phyloP scores from a whole-genome alignment of 2,113 vertebrate genomes.

The Theristicus caerulescens region DNA sequence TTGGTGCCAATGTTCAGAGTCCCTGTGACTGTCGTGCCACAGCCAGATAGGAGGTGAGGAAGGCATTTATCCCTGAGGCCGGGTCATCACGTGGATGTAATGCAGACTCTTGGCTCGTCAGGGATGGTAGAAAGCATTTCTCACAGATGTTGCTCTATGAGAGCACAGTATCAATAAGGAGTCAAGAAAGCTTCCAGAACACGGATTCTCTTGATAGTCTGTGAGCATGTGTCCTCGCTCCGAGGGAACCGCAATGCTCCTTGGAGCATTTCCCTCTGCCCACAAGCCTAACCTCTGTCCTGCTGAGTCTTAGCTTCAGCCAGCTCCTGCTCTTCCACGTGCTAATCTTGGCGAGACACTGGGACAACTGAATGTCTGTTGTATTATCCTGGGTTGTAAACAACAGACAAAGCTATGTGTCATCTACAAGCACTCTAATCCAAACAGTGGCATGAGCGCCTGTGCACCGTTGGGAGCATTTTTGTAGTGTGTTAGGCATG shows the following conservation, averaged over 20 bases:
- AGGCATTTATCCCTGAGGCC: background rate
- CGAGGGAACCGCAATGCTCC: background rate
- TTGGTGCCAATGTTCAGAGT: background rate
- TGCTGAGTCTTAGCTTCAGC: conserved; percentile 11
- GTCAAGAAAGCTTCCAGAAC: background rate
- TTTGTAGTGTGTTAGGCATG: background rate
- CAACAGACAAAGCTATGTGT: conserved; percentile 45
- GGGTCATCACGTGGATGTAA: background rate
- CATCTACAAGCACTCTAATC: conserved; percentile 21
- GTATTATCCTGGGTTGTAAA: conserved; percentile 49
- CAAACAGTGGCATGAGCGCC: conserved; percentile 48
- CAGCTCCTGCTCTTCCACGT: conserved; percentile 62
- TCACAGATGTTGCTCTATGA: background rate
- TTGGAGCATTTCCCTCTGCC: conserved; percentile 20
- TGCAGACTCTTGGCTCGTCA: background rate
- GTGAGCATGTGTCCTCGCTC: background rate
- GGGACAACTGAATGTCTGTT: conserved; percentile 39
- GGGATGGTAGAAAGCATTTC: background rate
- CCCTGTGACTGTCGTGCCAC: background rate
- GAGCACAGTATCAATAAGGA: background rate
- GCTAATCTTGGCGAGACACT: conserved; percentile 57
- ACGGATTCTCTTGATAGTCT: background rate
- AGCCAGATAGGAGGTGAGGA: background rate
- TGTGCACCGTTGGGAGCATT: background rate
- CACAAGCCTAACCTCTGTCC: conserved; percentile 30